Conservation (phyloP, 2,888 invertebrate species). For the Clunio marinus region DNA sequence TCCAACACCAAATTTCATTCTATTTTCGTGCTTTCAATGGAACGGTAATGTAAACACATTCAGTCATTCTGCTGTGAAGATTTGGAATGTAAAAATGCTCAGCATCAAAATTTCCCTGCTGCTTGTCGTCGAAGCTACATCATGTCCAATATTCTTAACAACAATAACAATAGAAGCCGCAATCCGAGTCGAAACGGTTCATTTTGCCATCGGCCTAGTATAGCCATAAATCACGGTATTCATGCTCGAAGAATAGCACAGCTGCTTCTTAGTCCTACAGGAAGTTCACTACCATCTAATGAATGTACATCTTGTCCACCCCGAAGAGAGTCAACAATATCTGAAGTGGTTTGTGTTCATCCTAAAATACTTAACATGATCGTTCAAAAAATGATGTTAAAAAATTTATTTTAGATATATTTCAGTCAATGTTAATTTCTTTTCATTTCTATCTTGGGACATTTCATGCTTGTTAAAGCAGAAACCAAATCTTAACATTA, state of each 20-base stretch:
- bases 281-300: background rate
- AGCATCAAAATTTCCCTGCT: background rate
- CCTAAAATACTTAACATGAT: background rate
- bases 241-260: conserved; percentile 30
- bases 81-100: conserved; percentile 7
- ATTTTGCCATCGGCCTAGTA: background rate
- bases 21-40: background rate
- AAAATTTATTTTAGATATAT: background rate
- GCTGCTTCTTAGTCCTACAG: conserved; percentile 21
- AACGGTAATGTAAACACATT: background rate
- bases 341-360: conserved; percentile 18
- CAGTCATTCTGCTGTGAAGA: conserved; percentile 27
- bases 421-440: too few species aligned
- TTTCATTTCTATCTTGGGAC: too few species aligned
- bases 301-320: conserved; percentile 12
- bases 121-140: conserved; percentile 2
- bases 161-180: conserved; percentile 11
- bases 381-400: background rate
- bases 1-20: background rate
- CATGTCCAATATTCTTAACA: conserved; percentile 21
- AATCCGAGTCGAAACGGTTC: conserved; percentile 27
- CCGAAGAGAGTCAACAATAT: background rate
- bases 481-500: too few species aligned
- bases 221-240: background rate
- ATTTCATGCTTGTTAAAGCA: too few species aligned